A percentile compares a stretch with the other conserved stretches of the same genome.
Conservation (phyloP, 2,888 invertebrate species). For the Melieria omissa region DNA sequence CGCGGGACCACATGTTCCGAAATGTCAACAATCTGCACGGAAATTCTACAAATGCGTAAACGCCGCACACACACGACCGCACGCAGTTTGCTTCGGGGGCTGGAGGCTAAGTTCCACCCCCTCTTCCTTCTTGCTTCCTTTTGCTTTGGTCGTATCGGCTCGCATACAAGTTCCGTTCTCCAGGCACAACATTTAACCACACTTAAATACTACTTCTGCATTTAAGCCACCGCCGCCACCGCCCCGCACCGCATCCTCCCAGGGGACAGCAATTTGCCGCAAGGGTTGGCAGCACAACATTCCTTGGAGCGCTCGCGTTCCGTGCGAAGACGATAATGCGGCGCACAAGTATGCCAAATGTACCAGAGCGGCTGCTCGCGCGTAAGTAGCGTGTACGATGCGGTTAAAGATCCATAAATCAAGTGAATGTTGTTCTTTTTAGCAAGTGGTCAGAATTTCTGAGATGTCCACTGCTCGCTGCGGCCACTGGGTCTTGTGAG, state of each 20-base stretch:
- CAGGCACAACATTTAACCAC: constrained; percentile 18
- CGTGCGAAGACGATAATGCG: too few species aligned
- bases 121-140: background rate
- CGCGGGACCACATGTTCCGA: constrained; percentile 58
- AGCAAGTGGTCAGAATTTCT: constrained; percentile 47
- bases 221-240: constrained; percentile 24
- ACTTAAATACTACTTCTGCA: constrained; percentile 11
- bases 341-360: background rate
- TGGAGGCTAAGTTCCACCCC: constrained; percentile 1
- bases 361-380: constrained; percentile 14
- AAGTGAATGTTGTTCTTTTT: constrained; percentile 47
- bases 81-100: constrained; percentile 3
- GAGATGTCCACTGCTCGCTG: constrained; percentile 52
- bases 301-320: constrained; percentile 3
- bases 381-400: constrained; percentile 53
- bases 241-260: constrained; percentile 46
- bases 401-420: constrained; percentile 67
- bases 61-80: constrained; percentile 37
- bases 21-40: constrained; percentile 62
- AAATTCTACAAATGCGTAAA: constrained; percentile 53
- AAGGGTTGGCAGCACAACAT: constrained; percentile 34
- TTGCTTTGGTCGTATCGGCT: background rate
- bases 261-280: constrained; percentile 61
- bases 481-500: constrained; percentile 11
- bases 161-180: too few species aligned